Evolutionary conservation across 2,113 vertebrate species (phyloP).

Genomic region (Oceanodroma tethys): DNA sequence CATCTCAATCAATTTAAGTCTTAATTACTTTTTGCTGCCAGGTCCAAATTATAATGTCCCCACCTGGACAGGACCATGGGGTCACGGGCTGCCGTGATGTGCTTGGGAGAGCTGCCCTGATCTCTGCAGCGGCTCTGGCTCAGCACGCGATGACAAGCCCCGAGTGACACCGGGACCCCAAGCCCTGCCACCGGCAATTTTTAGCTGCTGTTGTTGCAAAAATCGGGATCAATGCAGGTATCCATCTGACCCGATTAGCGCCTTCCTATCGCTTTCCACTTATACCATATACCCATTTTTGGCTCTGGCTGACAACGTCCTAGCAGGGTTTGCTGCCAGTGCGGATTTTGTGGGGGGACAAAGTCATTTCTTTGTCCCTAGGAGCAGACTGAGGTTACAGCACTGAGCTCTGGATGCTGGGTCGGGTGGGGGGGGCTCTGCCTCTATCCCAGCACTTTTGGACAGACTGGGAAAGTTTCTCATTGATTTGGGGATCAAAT

Average conservation of each 20-base stretch:
- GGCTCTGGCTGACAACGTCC: background rate
- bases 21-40: background rate
- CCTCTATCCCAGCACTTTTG: background rate
- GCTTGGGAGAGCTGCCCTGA: background rate
- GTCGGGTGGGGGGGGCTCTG: background rate
- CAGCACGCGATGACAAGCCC: accelerated
- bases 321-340: background rate
- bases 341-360: background rate
- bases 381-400: background rate
- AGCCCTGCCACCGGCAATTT: background rate
- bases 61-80: accelerated
- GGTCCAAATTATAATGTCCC: accelerated
- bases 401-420: background rate
- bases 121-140: background rate
- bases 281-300: background rate
- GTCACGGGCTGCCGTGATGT: accelerated
- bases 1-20: background rate
- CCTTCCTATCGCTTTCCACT: conserved; percentile 20
- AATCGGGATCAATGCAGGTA: background rate
- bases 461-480: background rate
- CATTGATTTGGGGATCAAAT: background rate
- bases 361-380: background rate
- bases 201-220: background rate
- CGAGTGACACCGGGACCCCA: background rate
- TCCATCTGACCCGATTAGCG: background rate